Base-by-base conservation (phyloP, 2,888 invertebrate species). In the Dinocampus coccinellae region DNA sequence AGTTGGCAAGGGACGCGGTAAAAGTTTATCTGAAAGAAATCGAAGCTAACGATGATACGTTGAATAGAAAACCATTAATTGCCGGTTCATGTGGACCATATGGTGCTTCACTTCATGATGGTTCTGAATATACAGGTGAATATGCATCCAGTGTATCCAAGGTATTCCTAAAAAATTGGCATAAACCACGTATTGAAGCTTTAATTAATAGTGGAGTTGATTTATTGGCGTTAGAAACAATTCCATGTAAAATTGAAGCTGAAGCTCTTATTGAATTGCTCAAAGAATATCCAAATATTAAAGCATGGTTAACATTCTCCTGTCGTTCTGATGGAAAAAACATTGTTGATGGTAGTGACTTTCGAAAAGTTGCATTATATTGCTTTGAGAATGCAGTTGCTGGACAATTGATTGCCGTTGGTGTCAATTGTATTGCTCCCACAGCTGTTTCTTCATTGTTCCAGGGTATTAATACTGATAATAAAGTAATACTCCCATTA, bases 51-150 rank as follows among this genome's bases (percentile, higher is more conserved):
- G 22, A 55, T 0, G 68, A 64, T 2, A 64, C 63, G 93, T 94
- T 16, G 78, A 85, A 80, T 73, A 70, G 70, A 39, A 83, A 83
- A 74, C 92, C 94, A 16, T 85, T 93, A 78, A 91, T 97, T 60
- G 95, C 94, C 20, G 97, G 96, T 0, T 95, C 96, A 0, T 92
- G 97, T 74, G 97, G 97, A 0, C 96, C 97, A 0, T 97, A 95
- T 86, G 97, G 97, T 0, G 97, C 97, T 0, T 94, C 93, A 81
- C 89, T 96, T 36, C 93, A 94, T 83, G 96, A 97, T 87, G 95
- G 95, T 6, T 97, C 97, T 0, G 97, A 98, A 85, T 98, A 97
- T 86, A 92, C 92, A 20, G 97, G 97, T 42, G 91, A 91, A 76
- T 95, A 95, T 84, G 92, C 93, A 0, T 91, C 92, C 74, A 90